These are phyloP conservation scores for Eilema sororculum DNA, from an alignment of 2,888 invertebrate genomes.

Conservation along the genomic window DNA sequence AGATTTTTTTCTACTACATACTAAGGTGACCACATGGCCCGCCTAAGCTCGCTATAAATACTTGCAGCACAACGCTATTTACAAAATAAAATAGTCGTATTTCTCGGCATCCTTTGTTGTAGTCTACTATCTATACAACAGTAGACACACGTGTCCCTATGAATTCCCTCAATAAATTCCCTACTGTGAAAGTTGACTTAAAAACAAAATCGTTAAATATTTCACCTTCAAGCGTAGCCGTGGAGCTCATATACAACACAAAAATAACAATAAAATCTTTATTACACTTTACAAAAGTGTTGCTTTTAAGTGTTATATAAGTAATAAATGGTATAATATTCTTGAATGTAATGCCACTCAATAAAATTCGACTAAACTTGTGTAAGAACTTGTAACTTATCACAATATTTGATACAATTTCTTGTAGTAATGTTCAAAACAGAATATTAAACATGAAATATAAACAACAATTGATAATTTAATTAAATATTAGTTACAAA, in stretches of 20 bases:
- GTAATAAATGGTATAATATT: background rate
- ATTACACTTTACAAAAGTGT: background rate
- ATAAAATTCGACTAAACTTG: background rate
- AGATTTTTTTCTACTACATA: background rate
- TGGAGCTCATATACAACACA: background rate
- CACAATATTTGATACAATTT: constrained; percentile 1
- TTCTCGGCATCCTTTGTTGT: background rate
- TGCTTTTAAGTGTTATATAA: constrained; percentile 1
- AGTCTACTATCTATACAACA: no score
- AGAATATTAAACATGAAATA: background rate
- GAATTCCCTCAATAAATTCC: constrained; percentile 25
- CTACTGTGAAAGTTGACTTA: background rate
- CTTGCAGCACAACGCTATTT: background rate
- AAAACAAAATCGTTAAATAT: constrained; percentile 7
- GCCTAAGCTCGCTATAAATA: background rate
- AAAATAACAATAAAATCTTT: constrained; percentile 5
- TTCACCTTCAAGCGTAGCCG: background rate
- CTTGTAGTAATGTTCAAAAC: background rate
- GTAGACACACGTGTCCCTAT: background rate
- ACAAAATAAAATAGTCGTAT: background rate
- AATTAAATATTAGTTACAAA: background rate
- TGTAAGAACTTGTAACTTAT: constrained; percentile 1
- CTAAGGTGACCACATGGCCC: background rate
- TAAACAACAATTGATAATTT: background rate
- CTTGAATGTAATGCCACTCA: background rate